Evolutionary conservation across 2,113 vertebrate species (phyloP).

Genomic region (Spea multiplicata): DNA sequence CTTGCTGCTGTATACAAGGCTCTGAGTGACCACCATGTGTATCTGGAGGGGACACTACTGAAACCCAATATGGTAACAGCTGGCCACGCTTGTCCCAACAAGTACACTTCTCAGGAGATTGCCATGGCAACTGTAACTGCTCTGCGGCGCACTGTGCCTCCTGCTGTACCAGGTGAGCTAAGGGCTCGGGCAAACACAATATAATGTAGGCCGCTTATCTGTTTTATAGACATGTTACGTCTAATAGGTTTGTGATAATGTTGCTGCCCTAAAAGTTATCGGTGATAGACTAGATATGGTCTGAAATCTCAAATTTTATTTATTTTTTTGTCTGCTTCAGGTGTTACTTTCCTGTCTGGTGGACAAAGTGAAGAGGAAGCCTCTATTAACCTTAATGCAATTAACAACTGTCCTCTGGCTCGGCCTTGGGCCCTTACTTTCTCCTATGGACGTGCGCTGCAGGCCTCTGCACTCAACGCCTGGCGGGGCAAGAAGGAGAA

Average conservation of each 20-base stretch:
- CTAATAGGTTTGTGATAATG: too few species aligned
- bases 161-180: slow-evolving; percentile 83
- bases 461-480: slow-evolving; percentile 88
- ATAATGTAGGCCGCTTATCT: not conserved
- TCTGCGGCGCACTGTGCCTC: slow-evolving; percentile 93
- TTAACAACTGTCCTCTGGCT: slow-evolving; percentile 86
- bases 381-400: slow-evolving; percentile 90
- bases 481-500: slow-evolving; percentile 91
- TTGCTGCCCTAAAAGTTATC: too few species aligned
- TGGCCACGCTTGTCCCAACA: slow-evolving; percentile 87
- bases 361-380: slow-evolving; percentile 97
- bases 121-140: slow-evolving; percentile 91
- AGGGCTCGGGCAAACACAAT: not conserved
- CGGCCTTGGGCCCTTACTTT: slow-evolving; percentile 93
- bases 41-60: slow-evolving; percentile 91
- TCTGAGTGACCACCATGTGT: slow-evolving; percentile 91
- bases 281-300: too few species aligned
- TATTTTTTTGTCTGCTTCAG: slow-evolving; percentile 57
- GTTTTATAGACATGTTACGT: too few species aligned
- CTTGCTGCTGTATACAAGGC: slow-evolving; percentile 92
- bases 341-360: slow-evolving; percentile 91
- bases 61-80: slow-evolving; percentile 98
- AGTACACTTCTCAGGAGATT: slow-evolving; percentile 87
- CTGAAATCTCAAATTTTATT: too few species aligned
- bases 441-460: slow-evolving; percentile 93